Evolutionary conservation across 2,888 invertebrate genomes (phyloP), one percentile per base, ranked within the genome.

Genomic region (Cheiracanthium punctorium): DNA sequence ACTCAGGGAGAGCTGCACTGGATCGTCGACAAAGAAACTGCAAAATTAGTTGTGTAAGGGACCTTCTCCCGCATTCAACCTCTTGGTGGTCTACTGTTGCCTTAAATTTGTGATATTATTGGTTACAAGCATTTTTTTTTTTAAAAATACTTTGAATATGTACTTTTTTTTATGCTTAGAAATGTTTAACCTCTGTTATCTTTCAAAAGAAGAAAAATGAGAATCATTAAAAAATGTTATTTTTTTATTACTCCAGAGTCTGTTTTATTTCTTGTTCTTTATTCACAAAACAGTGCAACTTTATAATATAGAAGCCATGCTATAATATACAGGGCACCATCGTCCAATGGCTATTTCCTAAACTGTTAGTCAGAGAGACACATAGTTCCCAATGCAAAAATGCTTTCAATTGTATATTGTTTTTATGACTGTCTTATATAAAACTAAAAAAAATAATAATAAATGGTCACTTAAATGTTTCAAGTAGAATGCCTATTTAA

Each of bases 1-100:
- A 92, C 91, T 5, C 91, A 93, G 87, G 96, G 96, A 20, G 93
- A 94, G 74, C 92, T 96, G 0, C 93, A 94, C 89, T 94, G 94
- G 94, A 91, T 93, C 90, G 91, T 93, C 70, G 93, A 93, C 88
- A 90, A 90, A 87, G 90, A 90, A 70, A 92, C 92, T 52, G 92
- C 92, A 64, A 81, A 81, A 12, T 48, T 17, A 17, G 48, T 48
- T 2, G 48, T 48, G 48, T 48, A 17, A 48, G 20, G 24, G 5
- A 2, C 14, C 24, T 58, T 17, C n/a, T 4, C 58, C 24, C 24
- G 20, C 20, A 5, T n/a, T n/a, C n/a, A n/a, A n/a, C n/a, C n/a
- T n/a, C n/a, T n/a, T n/a, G n/a, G n/a, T 58, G 58, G 58, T 58
- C 4, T 37, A 7, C 4, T 7, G 10, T 24, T 24, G 58, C 58